Conservation (phyloP, 1,140 invertebrate genomes). For the Rhysida immarginata region DNA sequence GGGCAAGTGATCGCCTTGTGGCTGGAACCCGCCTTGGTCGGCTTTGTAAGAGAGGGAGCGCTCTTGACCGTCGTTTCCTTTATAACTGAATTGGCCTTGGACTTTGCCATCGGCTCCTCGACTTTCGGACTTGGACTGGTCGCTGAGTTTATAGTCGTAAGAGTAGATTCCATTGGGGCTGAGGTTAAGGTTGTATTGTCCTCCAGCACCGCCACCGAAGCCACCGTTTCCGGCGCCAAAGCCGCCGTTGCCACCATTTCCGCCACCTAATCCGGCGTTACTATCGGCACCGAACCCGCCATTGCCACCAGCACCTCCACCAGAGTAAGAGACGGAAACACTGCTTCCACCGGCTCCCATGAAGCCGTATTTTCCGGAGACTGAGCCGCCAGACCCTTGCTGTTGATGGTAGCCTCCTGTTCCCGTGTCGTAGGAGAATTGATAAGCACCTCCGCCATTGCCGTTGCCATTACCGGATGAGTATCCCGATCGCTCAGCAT, state of each 20-base stretch:
- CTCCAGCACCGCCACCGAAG: not conserved
- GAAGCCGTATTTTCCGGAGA: not conserved
- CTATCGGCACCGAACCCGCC: not conserved
- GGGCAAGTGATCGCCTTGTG: slow-evolving; percentile 18
- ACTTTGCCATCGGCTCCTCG: slow-evolving; percentile 11
- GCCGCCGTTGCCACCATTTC: not conserved
- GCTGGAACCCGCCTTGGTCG: slow-evolving; percentile 46
- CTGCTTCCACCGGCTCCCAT: too few relatives aligned
- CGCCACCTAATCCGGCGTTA: not conserved
- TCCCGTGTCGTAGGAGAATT: not conserved
- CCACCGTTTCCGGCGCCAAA: not conserved
- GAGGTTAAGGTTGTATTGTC: not conserved
- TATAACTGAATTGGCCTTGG: slow-evolving; percentile 9
- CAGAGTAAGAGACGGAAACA: not conserved
- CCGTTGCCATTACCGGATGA: too few relatives aligned
- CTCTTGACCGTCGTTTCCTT: slow-evolving; percentile 12
- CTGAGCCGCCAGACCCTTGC: not conserved
- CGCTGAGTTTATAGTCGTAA: not conserved
- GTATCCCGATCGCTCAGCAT: too few relatives aligned
- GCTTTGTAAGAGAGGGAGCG: slow-evolving; percentile 40
- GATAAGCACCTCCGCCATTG: not conserved
- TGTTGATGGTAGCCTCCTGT: not conserved
- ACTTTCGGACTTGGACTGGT: slow-evolving; percentile 13
- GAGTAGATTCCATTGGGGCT: not conserved
- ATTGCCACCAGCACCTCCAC: not conserved